phyloP scores from a whole-genome alignment of 1,140 invertebrate genomes.

The Probaryconus sp. region DNA sequence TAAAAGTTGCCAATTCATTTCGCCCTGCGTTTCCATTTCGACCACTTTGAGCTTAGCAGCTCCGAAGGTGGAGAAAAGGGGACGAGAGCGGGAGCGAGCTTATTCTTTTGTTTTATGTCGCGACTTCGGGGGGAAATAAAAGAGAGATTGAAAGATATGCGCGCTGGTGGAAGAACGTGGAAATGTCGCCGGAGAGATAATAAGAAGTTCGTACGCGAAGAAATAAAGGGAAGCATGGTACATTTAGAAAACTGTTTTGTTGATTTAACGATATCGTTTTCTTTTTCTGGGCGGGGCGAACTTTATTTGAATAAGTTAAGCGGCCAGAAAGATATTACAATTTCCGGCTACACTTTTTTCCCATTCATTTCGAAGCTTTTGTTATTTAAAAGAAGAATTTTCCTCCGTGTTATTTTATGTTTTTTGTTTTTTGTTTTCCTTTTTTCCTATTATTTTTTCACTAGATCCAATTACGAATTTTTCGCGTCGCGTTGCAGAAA shows the following conservation, averaged over 20 bases:
- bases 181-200: conserved; percentile 69
- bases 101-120: conserved; percentile 74
- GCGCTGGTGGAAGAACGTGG: conserved; percentile 63
- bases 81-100: conserved; percentile 49
- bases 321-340: conserved; percentile 32
- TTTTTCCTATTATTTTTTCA: conserved; percentile 50
- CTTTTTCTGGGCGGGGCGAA: conserved; percentile 16
- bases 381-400: not conserved
- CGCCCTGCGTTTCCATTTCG: conserved; percentile 59
- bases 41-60: conserved; percentile 42
- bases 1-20: conserved; percentile 80
- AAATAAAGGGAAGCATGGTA: conserved; percentile 69
- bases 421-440: conserved; percentile 13
- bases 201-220: conserved; percentile 73
- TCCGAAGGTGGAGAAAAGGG: conserved; percentile 38
- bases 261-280: conserved; percentile 57
- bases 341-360: conserved; percentile 27
- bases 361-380: conserved; percentile 24
- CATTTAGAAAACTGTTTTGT: conserved; percentile 60
- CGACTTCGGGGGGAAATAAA: conserved; percentile 55
- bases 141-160: conserved; percentile 62
- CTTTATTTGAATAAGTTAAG: conserved; percentile 51
- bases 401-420: no score
- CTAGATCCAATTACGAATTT: conserved; percentile 75
- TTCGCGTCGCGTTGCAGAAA: conserved; percentile 60